Base-by-base conservation (phyloP, 2,113 vertebrate species). In the Carassius carassius region DNA sequence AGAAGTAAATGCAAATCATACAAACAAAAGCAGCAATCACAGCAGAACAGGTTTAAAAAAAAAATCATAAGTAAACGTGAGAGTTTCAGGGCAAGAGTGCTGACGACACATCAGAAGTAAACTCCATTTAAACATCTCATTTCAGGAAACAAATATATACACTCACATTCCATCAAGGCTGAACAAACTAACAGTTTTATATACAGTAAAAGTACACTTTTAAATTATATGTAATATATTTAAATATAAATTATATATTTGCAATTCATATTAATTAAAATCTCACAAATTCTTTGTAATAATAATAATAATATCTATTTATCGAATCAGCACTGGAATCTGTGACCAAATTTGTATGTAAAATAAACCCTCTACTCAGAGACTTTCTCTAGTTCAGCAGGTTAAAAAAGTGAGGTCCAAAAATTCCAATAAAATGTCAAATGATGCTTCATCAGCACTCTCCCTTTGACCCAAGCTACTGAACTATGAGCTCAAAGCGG, bases 1-100 rank as follows among this genome's bases (percentile, higher is more conserved):
- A 76, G 23, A 70, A 82, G 65, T 12, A 70, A 78, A 76, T 74
- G 72, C 49, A 76, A 16, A 41, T 62, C n/a, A 83, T 65, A n/a
- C 13, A 56, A 58, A 83, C 51, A 76, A 12, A 75, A 14, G 19
- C 70, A 75, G 3, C 74, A 25, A 82, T 56, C 65, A 73, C n/a
- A 72, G 12, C 63, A 54, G 23, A 19, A 44, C 0, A 65, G 19
- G 37, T 60, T 60, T 70, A 0, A 35, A 47, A 63, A 10, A n/a
- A 19, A 25, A 29, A 32, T 77, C 17, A 77, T 25, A 32, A 56
- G 49, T 29, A 49, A 69, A 65, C 69, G 56, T 13, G 21, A 79
- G 35, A 23, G 77, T 79, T 62, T 78, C 29, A 63, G 7, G 41
- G 23, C 6, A 2, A 32, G 77, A 78, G 62, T 21, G 25, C 44